Percentiles rank a stretch among this genome's conserved stretches.
phyloP scores from a whole-genome alignment of 92 coral and sea anemone species.

The Nematostella vectensis region DNA sequence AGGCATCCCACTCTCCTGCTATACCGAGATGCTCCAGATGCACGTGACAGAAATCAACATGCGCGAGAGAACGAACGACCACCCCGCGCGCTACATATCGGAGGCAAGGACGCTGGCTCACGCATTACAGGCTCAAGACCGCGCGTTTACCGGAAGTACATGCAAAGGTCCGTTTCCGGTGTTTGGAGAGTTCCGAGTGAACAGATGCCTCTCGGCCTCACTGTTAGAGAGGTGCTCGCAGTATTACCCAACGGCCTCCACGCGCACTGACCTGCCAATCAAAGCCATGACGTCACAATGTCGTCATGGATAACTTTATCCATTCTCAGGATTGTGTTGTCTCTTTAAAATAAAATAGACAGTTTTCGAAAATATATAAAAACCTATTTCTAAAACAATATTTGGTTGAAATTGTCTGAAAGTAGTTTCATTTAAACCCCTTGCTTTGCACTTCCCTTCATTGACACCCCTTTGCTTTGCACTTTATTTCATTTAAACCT shows the following conservation, averaged over 20 bases:
- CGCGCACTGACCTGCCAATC: constrained; percentile 17
- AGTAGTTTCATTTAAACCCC: too few relatives aligned
- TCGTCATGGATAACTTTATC: background rate
- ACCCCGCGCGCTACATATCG: constrained; percentile 9
- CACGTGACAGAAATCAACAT: background rate
- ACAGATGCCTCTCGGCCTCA: constrained; percentile 7
- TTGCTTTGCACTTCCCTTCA: too few relatives aligned
- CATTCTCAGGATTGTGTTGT: too few relatives aligned
- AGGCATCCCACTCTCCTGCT: constrained; percentile 22
- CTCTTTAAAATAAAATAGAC: too few relatives aligned
- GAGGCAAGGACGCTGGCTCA: constrained; percentile 14
- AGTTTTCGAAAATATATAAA: too few relatives aligned
- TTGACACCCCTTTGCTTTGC: too few relatives aligned
- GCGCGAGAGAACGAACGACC: too few relatives aligned
- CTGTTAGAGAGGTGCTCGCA: constrained; percentile 13
- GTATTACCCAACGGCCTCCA: constrained; percentile 20
- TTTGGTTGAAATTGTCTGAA: too few relatives aligned
- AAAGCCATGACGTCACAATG: constrained; percentile 8
- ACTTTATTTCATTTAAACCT: too few relatives aligned
- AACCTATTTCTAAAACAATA: too few relatives aligned
- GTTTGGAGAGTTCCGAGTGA: constrained; percentile 5
- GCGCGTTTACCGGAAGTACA: constrained; percentile 9
- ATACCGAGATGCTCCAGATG: constrained; percentile 16
- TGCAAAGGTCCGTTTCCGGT: constrained; percentile 9
- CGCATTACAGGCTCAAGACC: constrained; percentile 9